Base-by-base conservation (phyloP, 2,888 invertebrate species). In the Scaeva pyrastri region DNA sequence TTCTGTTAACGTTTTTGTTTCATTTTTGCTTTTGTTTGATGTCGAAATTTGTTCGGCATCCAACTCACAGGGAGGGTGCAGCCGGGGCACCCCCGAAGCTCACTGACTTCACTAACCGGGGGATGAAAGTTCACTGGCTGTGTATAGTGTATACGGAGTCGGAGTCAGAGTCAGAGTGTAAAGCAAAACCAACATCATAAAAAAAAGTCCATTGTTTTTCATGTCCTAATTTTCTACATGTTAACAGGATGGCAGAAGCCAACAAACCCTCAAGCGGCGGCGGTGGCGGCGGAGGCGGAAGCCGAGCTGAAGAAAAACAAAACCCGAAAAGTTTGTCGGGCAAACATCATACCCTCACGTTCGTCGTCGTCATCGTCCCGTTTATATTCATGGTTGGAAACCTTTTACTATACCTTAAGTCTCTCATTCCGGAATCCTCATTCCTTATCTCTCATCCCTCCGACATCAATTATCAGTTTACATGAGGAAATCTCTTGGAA, bases 401-500 rank as follows among this genome's bases (percentile, higher is more conserved):
- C 36, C 26, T 50, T 11, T 52, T 31, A 31, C 31, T 31, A 31
- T n/a, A 16, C 19, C 21, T 8, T 26, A 5, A 14, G 31, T 11
- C 21, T 43, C 23, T 45, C 23, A 26, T 12, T 31, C 31, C 31
- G 5, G 5, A 1, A 3, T 39, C 39, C 10, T 14, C 48, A 16
- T 43, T 43, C 16, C 36, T 10, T 11, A 10, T 12, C 1, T 11
- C 8, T 14, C 41, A 16, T 43, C 50, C 16, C 36, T 10, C 36
- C 26, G 62, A 58, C 75, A 72, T 71, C 85, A 85, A 85, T 85
- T 85, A 85, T 80, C 76, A 80, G 72, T 80, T 80, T 85, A 76
- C 72, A 76, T 41, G 75, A 80, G 62, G 85, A 85, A 80, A 85
- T 85, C 85, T 85, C 80, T 85, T 80, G 85, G 72, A 80, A 76